Evolutionary conservation across 2,888 invertebrate genomes (phyloP), one percentile per base, ranked within the genome.

Genomic region (Apamea anceps): DNA sequence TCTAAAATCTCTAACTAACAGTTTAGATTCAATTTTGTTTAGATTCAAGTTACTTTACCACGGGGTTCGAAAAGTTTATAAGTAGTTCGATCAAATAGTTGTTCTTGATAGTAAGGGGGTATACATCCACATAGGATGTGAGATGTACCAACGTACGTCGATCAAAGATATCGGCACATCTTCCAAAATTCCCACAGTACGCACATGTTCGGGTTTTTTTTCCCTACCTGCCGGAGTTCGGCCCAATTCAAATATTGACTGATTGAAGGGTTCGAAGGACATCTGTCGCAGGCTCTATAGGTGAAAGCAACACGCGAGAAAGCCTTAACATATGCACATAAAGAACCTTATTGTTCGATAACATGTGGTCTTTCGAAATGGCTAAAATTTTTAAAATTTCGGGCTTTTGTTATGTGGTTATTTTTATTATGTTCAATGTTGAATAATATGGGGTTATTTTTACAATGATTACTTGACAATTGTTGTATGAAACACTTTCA

Each of bases 251-350:
- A 96, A 96, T 96, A 96, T 96, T 96, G 96, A 95, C 95, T 96
- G 96, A 96, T 96, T 96, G 96, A 96, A 96, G 96, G 96, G 96
- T 95, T 95, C 91, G 89, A 84, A 90, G 90, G 93, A 94, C 96
- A 96, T 96, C 96, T 96, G 96, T 95, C 95, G 93, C 85, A 87
- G 89, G 79, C 87, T 92, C 89, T 93, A 92, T 91, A 91, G 84
- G 92, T 90, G 93, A 96, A 96, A 96, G 96, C 94, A 91, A 90
- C 93, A 92, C 93, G 94, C 93, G 89, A 85, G 92, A 91, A 91
- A 93, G 91, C 89, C 89, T 87, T 75, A 78, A 90, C 90, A 91
- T 91, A 83, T 90, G 91, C 83, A 79, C 80, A 82, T 82, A 85
- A 90, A 88, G 89, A 85, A 88, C 85, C 68, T 91, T 90, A 91